Evolutionary conservation across 2,888 invertebrate species (phyloP), one percentile per base, ranked within the genome.

Genomic region (Loripinus fragilis): DNA sequence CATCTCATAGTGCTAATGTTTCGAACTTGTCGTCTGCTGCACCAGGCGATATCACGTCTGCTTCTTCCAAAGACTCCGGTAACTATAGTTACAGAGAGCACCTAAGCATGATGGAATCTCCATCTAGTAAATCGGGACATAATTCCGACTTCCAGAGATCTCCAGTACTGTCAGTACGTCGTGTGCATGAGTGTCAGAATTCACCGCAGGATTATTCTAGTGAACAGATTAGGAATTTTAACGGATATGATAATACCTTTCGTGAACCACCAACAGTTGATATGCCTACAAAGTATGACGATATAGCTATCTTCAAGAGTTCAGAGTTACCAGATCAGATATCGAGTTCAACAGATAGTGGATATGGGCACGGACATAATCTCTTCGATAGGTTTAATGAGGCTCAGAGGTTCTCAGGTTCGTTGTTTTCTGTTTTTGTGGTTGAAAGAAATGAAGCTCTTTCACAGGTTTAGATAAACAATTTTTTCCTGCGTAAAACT

Each of bases 271-370:
- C 82, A n/a, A 83, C 81, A 50, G 81, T 80, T 42, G 85, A 82
- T 35, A 85, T 86, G 70, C 85, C 81, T 1, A 52, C 81, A 0
- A 85, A 85, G 76, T 92, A 89, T 80, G 92, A 91, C 69, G 92
- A 92, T 74, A 89, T 91, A 66, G 90, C 90, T 20, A 85, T 89
- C 74, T 92, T 84, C 80, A 91, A 91, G 78, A 87, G 75, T 76
- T 72, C 85, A n/a, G 91, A 92, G 71, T 91, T 92, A 1, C 85
- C 88, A 0, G 91, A 92, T 3, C 92, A 92, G 69, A 91, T 93
- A 50, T 92, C 92, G 15, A 92, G 92, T 74, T 92, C 92, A 0
- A 91, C 92, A 45, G 93, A 93, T 80, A 92, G 92, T 82, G 92
- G 93, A 17, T 92, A 92, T 76, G 90, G 89, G 7, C 91, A 90